These are phyloP conservation scores for Haliclona indistincta DNA, from an alignment of 37 sponge, comb jelly and placozoan genomes.

Conservation along the genomic window DNA sequence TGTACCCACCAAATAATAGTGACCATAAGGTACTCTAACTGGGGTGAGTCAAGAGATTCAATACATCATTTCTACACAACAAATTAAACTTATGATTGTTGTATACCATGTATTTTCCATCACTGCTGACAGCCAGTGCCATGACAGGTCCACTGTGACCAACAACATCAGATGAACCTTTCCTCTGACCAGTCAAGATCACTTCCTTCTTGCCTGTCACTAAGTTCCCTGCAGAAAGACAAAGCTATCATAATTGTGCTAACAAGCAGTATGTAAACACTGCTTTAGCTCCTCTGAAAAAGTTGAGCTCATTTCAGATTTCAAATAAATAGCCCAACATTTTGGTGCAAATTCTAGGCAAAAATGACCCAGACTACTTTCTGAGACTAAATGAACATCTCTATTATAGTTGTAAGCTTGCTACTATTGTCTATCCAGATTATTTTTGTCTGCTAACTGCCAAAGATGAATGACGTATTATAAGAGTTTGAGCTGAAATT, in stretches of 20 bases:
- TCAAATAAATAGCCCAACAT: no score
- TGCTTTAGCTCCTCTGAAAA: no score
- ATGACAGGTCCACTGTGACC: constrained; percentile 84
- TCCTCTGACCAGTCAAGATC: constrained; percentile 45
- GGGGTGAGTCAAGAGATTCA: not conserved
- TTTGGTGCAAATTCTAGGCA: no score
- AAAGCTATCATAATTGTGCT: no score
- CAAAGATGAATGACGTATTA: not conserved
- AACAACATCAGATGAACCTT: constrained; percentile 28
- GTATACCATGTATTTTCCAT: constrained; percentile 79
- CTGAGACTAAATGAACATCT: no score
- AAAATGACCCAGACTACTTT: no score
- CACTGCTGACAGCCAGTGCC: constrained; percentile 78
- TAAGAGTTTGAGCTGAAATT: not conserved
- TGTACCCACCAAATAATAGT: no score
- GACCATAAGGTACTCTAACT: not conserved
- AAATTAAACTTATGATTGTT: not conserved
- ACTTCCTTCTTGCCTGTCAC: constrained; percentile 57
- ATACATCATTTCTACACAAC: constrained; percentile 1
- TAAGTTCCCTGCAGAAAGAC: constrained; percentile 56
- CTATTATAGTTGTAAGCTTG: no score
- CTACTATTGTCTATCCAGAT: no score
- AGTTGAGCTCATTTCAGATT: no score
- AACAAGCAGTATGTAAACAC: no score
- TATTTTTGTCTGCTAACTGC: not conserved